Evolutionary conservation across 2,797 vertebrate species (phyloP), one percentile per base, ranked within the genome.

Genomic region (Sandelia bainsii): DNA sequence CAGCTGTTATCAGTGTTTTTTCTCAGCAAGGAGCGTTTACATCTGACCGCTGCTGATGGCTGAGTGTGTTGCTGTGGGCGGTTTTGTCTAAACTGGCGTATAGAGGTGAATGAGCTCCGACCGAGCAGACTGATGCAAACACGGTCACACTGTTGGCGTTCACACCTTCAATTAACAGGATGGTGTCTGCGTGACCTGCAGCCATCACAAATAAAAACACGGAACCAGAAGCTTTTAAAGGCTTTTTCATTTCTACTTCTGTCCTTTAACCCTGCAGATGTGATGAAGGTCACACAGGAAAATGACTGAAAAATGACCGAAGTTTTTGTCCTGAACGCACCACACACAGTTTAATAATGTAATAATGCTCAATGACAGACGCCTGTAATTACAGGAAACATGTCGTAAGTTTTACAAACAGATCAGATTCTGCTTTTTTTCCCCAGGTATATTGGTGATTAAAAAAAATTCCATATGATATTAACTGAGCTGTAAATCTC

Each of bases 401-500:
- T 48, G 3, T 22, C 2, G 22, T 12, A 9, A 22, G 3, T 48
- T 10, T 48, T 49, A 12, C 1, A 13, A 10, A 32, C 1, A 17
- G 22, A 25, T 23, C 2, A 8, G 8, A 27, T 34, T 19, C 10
- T 23, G 8, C 29, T 20, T 42, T 39, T 10, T 60, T 40, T 25
- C 3, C 53, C 50, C 52, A 1, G 42, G 64, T 66, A 32, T 54
- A 25, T 23, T 48, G 9, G 56, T 54, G 4, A n/a, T n/a, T n/a
- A 64, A 27, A 49, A 69, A 64, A 39, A 12, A 19, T 4, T 57
- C 14, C 29, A 8, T 17, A 37, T 67, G 16, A 52, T 37, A n/a
- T 45, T 37, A 29, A 19, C 58, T 49, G 40, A 48, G 42, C 49
- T 7, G 29, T 69, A 79, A 74, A 79, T 74, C 65, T 59, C 4